phyloP scores from a whole-genome alignment of 2,113 vertebrate genomes.

The Egretta garzetta region DNA sequence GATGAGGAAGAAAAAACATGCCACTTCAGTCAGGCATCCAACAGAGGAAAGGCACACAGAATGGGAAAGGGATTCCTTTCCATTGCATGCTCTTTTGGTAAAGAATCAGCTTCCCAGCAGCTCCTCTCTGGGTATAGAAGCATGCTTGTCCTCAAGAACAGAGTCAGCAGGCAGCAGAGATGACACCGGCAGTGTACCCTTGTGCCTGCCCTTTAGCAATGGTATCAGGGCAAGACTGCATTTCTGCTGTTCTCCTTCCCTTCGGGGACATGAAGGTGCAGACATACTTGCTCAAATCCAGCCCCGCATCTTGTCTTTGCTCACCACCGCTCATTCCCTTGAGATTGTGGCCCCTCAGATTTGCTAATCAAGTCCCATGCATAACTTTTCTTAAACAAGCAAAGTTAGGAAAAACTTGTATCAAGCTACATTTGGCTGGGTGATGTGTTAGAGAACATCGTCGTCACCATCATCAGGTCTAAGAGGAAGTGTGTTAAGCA shows the following conservation, averaged over 20 bases:
- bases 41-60: not conserved
- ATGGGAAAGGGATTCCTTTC: not conserved
- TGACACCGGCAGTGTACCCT: not conserved
- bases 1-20: not conserved
- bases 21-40: not conserved
- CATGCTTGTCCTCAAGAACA: not conserved
- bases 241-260: not conserved
- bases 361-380: not conserved
- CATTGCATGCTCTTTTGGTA: not conserved
- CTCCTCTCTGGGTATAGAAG: not conserved
- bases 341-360: not conserved
- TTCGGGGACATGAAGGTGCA: accelerated
- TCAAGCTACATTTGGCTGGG: not conserved
- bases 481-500: not conserved
- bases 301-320: not conserved
- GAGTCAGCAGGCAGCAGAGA: not conserved
- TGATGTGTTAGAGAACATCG: not conserved
- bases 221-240: accelerated
- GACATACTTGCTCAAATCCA: too few species aligned
- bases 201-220: not conserved
- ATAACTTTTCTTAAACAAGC: not conserved
- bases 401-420: not conserved
- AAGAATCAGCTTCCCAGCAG: not conserved
- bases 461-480: not conserved
- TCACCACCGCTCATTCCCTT: too few species aligned